A percentile compares a stretch with the other conserved stretches of the same genome.
Evolutionary conservation across 2,888 invertebrate species (phyloP).

Genomic region (Limenitis camilla): DNA sequence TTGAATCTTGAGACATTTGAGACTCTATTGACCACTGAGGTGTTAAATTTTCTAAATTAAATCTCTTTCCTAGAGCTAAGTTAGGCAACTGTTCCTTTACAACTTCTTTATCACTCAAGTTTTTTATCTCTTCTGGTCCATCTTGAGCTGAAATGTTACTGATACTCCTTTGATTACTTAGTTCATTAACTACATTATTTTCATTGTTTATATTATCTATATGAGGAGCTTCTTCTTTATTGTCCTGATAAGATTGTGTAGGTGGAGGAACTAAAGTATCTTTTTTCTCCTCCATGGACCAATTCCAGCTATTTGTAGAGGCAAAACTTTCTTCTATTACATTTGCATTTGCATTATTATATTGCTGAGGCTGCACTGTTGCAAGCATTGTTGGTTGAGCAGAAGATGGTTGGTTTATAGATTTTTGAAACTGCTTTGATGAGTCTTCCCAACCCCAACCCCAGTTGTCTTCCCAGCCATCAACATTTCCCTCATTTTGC

Average conservation of each 20-base stretch:
- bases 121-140: slow-evolving; percentile 45
- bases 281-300: slow-evolving; percentile 72
- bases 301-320: slow-evolving; percentile 76
- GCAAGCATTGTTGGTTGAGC: slow-evolving; percentile 26
- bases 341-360: slow-evolving; percentile 65
- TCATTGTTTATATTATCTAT: slow-evolving; percentile 30
- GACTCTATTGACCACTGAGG: slow-evolving; percentile 81
- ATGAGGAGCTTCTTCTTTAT: slow-evolving; percentile 27
- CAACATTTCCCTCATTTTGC: slow-evolving; percentile 41
- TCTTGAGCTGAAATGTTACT: slow-evolving; percentile 30
- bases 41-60: slow-evolving; percentile 60
- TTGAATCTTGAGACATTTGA: slow-evolving; percentile 78
- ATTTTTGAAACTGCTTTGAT: slow-evolving; percentile 52
- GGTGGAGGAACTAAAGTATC: slow-evolving; percentile 31
- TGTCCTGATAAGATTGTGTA: slow-evolving; percentile 27
- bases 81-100: slow-evolving; percentile 60
- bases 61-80: slow-evolving; percentile 58
- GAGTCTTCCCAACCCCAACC: slow-evolving; percentile 78
- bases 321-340: slow-evolving; percentile 76
- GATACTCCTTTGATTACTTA: slow-evolving; percentile 28
- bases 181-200: slow-evolving; percentile 32
- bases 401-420: slow-evolving; percentile 27
- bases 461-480: slow-evolving; percentile 69
- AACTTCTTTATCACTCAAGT: slow-evolving; percentile 55
- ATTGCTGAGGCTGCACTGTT: slow-evolving; percentile 29